phyloP scores from a whole-genome alignment of 1,140 invertebrate genomes.

The Hestina assimilis region DNA sequence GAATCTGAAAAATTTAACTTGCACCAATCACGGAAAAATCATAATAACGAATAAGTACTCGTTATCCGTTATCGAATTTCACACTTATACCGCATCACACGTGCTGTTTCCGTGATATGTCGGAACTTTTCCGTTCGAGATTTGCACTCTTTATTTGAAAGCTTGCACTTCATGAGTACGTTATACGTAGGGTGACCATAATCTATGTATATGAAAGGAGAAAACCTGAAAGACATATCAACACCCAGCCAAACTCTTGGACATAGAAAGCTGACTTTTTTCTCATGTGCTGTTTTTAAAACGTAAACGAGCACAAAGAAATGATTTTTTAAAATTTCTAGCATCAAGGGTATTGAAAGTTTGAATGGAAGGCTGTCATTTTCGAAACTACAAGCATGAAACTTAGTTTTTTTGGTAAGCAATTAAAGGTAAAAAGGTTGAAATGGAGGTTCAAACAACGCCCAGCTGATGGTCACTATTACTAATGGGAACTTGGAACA shows the following conservation, averaged over 20 bases:
- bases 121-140: constrained; percentile 23
- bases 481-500: too few species aligned
- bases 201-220: background rate
- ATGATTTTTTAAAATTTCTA: background rate
- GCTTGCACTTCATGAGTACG: constrained; percentile 38
- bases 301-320: too few species aligned
- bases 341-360: background rate
- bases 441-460: background rate
- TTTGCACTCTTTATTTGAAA: constrained; percentile 43
- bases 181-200: constrained; percentile 29
- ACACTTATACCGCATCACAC: constrained; percentile 6
- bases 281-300: too few species aligned
- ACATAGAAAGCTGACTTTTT: too few species aligned
- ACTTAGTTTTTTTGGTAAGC: background rate
- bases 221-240: too few species aligned
- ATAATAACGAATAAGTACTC: background rate
- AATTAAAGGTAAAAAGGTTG: background rate
- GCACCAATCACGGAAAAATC: too few species aligned
- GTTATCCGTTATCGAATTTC: background rate
- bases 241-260: too few species aligned
- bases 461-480: too few species aligned
- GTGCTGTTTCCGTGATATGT: constrained; percentile 4
- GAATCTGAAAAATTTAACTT: too few species aligned
- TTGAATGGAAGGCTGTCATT: too few species aligned
- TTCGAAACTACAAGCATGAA: too few species aligned